Conservation (phyloP, 2,888 invertebrate genomes). For the Dastarcus helophoroides region DNA sequence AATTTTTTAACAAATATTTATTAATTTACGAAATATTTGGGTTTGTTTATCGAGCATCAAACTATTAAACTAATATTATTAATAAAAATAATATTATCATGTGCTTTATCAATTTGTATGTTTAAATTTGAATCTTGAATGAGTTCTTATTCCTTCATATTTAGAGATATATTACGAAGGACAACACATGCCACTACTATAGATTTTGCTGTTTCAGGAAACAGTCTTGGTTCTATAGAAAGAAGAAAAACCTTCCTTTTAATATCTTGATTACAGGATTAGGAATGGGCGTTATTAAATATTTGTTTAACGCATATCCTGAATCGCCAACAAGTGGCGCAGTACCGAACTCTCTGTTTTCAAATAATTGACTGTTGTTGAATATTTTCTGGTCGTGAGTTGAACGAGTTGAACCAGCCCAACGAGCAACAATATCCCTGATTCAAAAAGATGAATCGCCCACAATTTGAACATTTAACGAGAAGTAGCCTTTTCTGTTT, state of each 20-base stretch:
- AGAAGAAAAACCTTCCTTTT: slow-evolving; percentile 15
- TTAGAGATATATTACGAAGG: background rate
- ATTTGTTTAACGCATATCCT: slow-evolving; percentile 13
- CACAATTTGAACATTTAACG: slow-evolving; percentile 3
- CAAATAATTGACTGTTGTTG: slow-evolving; percentile 10
- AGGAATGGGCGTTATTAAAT: slow-evolving; percentile 15
- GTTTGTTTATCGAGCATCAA: too few species aligned
- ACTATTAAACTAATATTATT: too few species aligned
- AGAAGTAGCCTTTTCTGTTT: slow-evolving; percentile 4
- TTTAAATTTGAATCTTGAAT: too few species aligned
- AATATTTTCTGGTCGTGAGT: slow-evolving; percentile 16
- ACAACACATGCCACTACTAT: background rate
- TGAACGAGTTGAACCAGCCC: too few species aligned
- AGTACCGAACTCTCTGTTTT: slow-evolving; percentile 7
- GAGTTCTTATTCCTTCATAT: background rate
- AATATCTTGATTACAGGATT: slow-evolving; percentile 15
- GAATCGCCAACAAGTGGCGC: slow-evolving; percentile 12
- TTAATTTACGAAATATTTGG: too few species aligned
- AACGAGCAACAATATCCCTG: slow-evolving; percentile 10
- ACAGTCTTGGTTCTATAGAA: background rate
- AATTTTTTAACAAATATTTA: too few species aligned
- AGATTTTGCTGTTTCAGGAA: too few species aligned
- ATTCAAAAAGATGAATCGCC: background rate
- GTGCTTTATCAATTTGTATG: too few species aligned
- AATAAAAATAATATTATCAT: too few species aligned